phyloP scores from a whole-genome alignment of 1,140 invertebrate species.

The Trichonephila clavata region DNA sequence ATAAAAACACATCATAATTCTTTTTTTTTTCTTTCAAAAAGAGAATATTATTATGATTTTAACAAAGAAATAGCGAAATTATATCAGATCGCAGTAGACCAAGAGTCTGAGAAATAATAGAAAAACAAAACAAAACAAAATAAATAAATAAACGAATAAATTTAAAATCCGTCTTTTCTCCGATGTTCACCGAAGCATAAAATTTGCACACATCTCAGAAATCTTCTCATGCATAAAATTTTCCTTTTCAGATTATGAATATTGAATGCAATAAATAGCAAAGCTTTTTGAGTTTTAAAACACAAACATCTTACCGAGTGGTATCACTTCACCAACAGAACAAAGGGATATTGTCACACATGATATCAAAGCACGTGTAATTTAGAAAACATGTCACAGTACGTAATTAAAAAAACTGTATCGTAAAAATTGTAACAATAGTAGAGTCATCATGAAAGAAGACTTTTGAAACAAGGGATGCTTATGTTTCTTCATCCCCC shows the following conservation, averaged over 20 bases:
- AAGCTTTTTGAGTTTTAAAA: neutral
- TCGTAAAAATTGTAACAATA: neutral
- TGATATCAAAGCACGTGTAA: neutral
- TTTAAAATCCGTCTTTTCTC: neutral
- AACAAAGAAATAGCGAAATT: neutral
- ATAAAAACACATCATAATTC: neutral
- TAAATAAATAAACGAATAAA: neutral
- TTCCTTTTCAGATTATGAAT: constrained; percentile 2
- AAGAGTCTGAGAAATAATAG: neutral
- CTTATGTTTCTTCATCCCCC: neutral
- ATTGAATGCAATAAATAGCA: neutral
- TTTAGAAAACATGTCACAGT: neutral
- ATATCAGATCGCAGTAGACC: neutral
- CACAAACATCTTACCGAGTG: neutral
- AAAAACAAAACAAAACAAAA: neutral
- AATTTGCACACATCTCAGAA: constrained; percentile 2
- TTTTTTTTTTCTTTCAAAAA: neutral
- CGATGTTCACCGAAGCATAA: neutral
- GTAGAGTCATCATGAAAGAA: neutral
- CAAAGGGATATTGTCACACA: neutral
- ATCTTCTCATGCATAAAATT: neutral
- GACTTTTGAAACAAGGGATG: neutral
- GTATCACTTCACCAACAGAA: neutral
- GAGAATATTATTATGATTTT: neutral
- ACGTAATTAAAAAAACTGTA: neutral